Evolutionary conservation across 2,113 vertebrate species (phyloP), one percentile per base, ranked within the genome.

Genomic region (Gobius niger): DNA sequence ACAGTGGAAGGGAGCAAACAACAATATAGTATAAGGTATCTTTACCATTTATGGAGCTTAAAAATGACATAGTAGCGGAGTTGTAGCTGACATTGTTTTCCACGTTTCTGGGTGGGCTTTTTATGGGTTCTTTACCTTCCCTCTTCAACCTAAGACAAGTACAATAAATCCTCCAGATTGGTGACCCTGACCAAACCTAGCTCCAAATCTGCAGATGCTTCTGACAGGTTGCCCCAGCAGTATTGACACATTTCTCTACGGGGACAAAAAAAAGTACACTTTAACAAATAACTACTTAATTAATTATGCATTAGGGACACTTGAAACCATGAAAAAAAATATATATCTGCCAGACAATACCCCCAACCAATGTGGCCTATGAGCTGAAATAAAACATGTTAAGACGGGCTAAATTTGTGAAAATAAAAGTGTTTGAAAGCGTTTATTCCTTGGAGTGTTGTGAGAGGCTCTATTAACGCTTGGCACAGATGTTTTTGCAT

Each of bases 1-100:
- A 77, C 71, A 62, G 51, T 68, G 64, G 60, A 67, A 1, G 18
- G 19, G 16, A 65, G 63, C 67, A 61, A 76, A 50, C 64, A 19
- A 59, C 47, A 66, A 62, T 59, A 44, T 44, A 16, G n/a, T n/a
- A n/a, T n/a, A n/a, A n/a, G n/a, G n/a, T 18, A 9, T 9, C 15
- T 13, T 52, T 11, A 18, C 5, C n/a, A 34, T 34, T 34, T 34
- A 34, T 34, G 5, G 24, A 34, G 5, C 24, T 34, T 34, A 34
- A 34, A 24, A 34, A 34, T 34, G 24, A 4, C 24, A 34, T 0
- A 34, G 24, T 34, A 34, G 24, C 24, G 3, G 24, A 34, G 24
- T 34, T 34, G 24, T 34, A 34, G 24, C 24, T 34, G 24, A 34
- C 24, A 34, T 34, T 34, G 24, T 34, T 34, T 34, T 34, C 0